Base-by-base conservation (phyloP, 1,140 invertebrate species). In the Chironomus striatipennis region DNA sequence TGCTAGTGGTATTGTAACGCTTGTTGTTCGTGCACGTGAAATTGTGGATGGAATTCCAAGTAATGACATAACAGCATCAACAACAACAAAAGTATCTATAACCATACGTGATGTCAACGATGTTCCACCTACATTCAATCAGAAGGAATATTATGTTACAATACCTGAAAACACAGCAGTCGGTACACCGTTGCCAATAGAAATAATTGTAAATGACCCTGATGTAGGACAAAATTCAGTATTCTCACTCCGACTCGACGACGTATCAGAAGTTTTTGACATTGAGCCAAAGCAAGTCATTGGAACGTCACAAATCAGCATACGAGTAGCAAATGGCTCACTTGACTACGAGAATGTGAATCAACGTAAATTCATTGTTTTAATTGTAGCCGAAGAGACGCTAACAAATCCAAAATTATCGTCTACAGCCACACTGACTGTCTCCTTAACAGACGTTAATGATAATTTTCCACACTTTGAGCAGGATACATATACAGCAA, bases 101-200 rank as follows among this genome's bases (percentile, higher is more conserved):
- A 94, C 91, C 21, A 92, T 97, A 76, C 88, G 89, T 79, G 96
- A 97, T 83, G 93, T 97, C 0, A 98, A 98, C 83, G 96, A 99
- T 81, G 94, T 95, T 77, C 89, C 95, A 0, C 97, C 96, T 0
- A 83, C 85, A 15, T 94, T 94, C 82, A 93, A 93, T 83, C 85
- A 87, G 57, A 86, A 89, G 43, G 93, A 95, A 79, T 96, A 94
- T 82, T 86, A 84, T 64, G 91, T 94, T 7, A 88, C 89, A 70
- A 88, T 96, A 75, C 88, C 90, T 0, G 94, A 97, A 81, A 94
- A 94, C 78, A 89, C 93, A 3, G 88, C 90, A 0, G 85, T 90
- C 73, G 93, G 93, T 1, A 93, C 93, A 0, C 91, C 92, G 0
- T 81, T 97, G 10, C 92, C 92, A 0, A 80, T 96, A 65, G 90